Evolutionary conservation across 1,140 invertebrate species (phyloP).

Genomic region (Geopemphigus sp.): DNA sequence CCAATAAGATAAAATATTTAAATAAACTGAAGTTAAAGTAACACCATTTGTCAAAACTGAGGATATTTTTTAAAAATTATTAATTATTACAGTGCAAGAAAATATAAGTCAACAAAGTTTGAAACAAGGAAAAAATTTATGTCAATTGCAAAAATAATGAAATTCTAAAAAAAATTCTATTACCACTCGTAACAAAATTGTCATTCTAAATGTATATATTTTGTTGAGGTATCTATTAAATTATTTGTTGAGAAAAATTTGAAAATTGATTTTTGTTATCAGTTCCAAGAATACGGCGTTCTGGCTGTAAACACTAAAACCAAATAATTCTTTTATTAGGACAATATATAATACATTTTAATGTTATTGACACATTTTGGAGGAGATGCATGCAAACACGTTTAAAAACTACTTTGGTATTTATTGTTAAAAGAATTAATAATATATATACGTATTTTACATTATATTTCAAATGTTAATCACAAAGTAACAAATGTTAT

Average conservation of each 20-base stretch:
- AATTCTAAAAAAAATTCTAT: constrained; percentile 11
- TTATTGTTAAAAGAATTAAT: too few relatives aligned
- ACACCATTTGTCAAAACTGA: constrained; percentile 23
- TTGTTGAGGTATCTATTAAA: not conserved
- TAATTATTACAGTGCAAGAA: constrained; percentile 1
- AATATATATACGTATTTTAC: too few relatives aligned
- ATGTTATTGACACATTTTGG: too few relatives aligned
- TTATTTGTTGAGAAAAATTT: constrained; percentile 26
- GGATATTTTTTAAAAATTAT: not conserved
- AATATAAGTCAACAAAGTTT: not conserved
- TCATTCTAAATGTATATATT: not conserved
- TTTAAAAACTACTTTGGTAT: too few relatives aligned
- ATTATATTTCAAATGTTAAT: too few relatives aligned
- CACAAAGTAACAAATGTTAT: too few relatives aligned
- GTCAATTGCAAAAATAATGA: not conserved
- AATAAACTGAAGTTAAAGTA: constrained; percentile 1
- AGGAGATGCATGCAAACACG: too few relatives aligned
- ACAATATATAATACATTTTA: too few relatives aligned
- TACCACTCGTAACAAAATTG: not conserved
- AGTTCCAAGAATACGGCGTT: constrained; percentile 8
- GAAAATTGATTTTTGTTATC: constrained; percentile 18
- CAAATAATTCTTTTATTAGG: not conserved
- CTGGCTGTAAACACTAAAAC: constrained; percentile 22
- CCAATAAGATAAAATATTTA: not conserved
- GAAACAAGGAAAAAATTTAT: not conserved